These are phyloP conservation scores for Nezara viridula DNA, from an alignment of 2,888 invertebrate genomes.

Conservation along the genomic window DNA sequence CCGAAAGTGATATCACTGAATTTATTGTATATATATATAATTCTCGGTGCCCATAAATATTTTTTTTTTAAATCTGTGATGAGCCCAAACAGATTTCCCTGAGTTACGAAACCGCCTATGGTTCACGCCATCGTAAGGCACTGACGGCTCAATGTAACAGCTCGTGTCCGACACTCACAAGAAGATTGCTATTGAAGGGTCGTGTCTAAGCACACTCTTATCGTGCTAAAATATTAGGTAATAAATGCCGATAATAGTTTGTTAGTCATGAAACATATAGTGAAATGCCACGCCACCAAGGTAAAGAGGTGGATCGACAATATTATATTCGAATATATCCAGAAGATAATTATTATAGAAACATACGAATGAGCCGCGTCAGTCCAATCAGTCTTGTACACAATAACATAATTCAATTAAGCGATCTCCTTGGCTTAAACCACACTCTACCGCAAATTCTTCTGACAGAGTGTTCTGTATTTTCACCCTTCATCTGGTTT, in stretches of 20 bases:
- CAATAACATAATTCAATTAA: no score
- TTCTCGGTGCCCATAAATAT: not conserved
- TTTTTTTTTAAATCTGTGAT: not conserved
- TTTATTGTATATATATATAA: not conserved
- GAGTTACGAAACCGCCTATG: not conserved
- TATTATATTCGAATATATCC: not conserved
- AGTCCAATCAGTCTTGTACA: no score
- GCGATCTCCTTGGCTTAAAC: no score
- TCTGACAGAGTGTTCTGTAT: no score
- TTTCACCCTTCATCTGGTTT: no score
- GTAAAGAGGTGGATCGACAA: not conserved
- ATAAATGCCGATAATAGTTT: not conserved
- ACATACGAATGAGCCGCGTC: no score
- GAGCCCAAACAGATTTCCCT: not conserved
- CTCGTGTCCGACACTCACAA: not conserved
- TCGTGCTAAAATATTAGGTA: conserved; percentile 29
- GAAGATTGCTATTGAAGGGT: conserved; percentile 17
- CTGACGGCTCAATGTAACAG: conserved; percentile 7
- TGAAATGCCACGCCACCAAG: not conserved
- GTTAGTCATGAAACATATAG: not conserved
- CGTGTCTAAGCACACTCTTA: conserved; percentile 10
- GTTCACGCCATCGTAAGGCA: not conserved
- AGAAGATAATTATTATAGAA: not conserved
- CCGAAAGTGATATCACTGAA: not conserved
- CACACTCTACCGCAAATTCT: no score